Conservation (phyloP, 2,113 vertebrate species). For the Channa maculata region DNA sequence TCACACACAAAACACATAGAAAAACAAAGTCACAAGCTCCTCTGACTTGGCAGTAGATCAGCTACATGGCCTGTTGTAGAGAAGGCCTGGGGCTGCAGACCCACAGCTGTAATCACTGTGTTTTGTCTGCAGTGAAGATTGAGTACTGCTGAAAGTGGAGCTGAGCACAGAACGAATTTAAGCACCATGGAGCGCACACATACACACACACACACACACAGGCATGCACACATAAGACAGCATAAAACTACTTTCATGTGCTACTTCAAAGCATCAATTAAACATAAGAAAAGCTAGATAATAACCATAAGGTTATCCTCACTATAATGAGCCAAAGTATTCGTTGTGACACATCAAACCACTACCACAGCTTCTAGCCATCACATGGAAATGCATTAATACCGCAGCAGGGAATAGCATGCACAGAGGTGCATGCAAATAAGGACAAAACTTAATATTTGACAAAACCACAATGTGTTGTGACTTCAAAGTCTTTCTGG, state of each 20-base stretch:
- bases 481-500: constrained; percentile 31
- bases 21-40: constrained; percentile 12
- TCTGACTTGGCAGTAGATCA: constrained; percentile 59
- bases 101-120: constrained; percentile 74
- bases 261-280: constrained; percentile 80
- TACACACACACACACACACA: constrained; percentile 1
- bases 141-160: constrained; percentile 68
- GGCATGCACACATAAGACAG: constrained; percentile 11
- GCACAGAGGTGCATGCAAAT: constrained; percentile 50
- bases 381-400: constrained; percentile 57
- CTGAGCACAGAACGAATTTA: constrained; percentile 53
- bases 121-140: constrained; percentile 71
- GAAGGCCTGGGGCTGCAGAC: constrained; percentile 54
- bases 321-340: constrained; percentile 67
- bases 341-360: constrained; percentile 73
- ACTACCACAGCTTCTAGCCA: constrained; percentile 50
- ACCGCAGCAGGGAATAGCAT: constrained; percentile 47
- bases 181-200: constrained; percentile 19
- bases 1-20: constrained; percentile 5
- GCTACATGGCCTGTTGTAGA: constrained; percentile 44
- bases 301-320: constrained; percentile 73
- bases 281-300: constrained; percentile 68
- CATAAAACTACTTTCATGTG: constrained; percentile 67
- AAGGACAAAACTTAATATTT: constrained; percentile 51
- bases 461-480: constrained; percentile 25